Base-by-base conservation (phyloP, 2,888 invertebrate genomes). In the Limnephilus rhombicus region DNA sequence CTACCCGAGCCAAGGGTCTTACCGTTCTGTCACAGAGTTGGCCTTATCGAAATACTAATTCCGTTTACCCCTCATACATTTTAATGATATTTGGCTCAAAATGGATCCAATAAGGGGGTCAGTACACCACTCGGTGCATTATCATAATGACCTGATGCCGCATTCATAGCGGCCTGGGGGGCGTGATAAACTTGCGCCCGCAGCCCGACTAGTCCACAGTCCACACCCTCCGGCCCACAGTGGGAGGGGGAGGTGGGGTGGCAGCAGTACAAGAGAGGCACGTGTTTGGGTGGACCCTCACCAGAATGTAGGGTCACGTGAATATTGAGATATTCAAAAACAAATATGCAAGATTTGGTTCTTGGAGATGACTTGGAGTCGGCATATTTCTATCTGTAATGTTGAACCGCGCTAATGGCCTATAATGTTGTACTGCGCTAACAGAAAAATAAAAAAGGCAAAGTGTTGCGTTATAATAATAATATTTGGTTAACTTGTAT, bases 101-200 rank as follows among this genome's bases (percentile, higher is more conserved):
- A 68, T 68, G 68, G 68, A 68, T 68, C 9, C 9, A 68, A 68
- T 68, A 68, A 24, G 24, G 15, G 49, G 49, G 29, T 34, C 68
- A 31, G 45, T 18, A 31, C 49, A n/a, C 24, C 68, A 68, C 68
- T 68, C n/a, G n/a, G 18, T 80, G 45, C 86, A 89, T 89, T 80
- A 80, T 18, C 88, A 34, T 89, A 89, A 89, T 80, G 24, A 80
- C 34, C 37, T 80, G 37, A 34, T 80, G 80, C 18, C 53, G 24
- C 37, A 88, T 88, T 68, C 88, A 80, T n/a, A 80, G 87, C 87
- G 24, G 88, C 37, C 2, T 68, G 88, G 7, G 80, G 34, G 24
- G 68, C 34, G 86, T 37, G 80, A 80, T 24, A 88, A 88, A 88
- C 31, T 11, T 11, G 2, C n/a, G 68, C 24, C 24, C 53, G 24